Evolutionary conservation across 2,888 invertebrate species (phyloP), one percentile per base, ranked within the genome.

Genomic region (Timema podura): DNA sequence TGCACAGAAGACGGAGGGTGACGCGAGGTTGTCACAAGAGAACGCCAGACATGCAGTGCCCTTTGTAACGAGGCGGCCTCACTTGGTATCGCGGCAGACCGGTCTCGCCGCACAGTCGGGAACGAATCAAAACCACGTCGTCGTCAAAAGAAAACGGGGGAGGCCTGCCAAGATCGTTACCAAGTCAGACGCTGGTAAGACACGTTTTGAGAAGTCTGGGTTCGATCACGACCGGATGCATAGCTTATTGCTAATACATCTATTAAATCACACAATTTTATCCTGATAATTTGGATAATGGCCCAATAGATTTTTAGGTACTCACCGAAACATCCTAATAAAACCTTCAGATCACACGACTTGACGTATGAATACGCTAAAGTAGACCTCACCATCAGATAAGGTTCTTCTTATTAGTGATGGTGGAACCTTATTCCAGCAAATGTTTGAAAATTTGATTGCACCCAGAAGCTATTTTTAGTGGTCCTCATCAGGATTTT

Each of bases 131-230:
- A 13, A 6, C n/a, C 57, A 57, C 5, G 9, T 30, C 57, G 16
- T 45, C 1, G 45, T 15, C 16, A 68, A 64, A 48, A 68, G 61
- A 61, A 71, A 71, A 61, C 15, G 71, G 8, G 71, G 71, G 16
- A 54, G 71, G 6, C 71, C 71, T 13, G 71, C 71, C 61, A 71
- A 71, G 51, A 59, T 65, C 48, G 7, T 47, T 13, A 15, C 44
- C 48, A 71, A 71, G 57, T 16, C 59, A 6, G 68, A 71, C 30
- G 51, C 69, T 11, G 69, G 69, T 69, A 54, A 15, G 51, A 13
- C 47, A 5, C 9, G 30, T 9, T 15, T 54, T 15, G 11, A 6
- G 30, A 30, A 30, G 30, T 30, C 30, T 30, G 30, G 30, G 30
- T 30, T 30, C 30, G 3, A 30, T 30, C 30, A 30, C 30, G 30